phyloP scores from a whole-genome alignment of 2,797 vertebrate species.

The Jordanella pulchra region DNA sequence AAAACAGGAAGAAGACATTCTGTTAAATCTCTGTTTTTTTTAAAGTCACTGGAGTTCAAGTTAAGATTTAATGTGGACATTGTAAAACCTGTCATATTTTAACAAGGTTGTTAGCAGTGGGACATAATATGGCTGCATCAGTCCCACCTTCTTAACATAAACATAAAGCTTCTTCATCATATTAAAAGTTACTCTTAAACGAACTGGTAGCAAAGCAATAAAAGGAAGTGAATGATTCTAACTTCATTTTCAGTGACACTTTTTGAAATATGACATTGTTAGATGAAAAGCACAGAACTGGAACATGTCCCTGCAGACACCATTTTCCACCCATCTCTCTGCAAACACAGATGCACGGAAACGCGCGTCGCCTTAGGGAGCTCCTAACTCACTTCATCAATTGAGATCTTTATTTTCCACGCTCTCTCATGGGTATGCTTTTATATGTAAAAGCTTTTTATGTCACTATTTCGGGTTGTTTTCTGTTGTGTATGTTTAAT shows the following conservation, averaged over 20 bases:
- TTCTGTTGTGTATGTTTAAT: too few relatives aligned
- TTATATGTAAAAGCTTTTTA: slow-evolving; percentile 15
- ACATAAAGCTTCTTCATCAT: neutral
- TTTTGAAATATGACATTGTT: slow-evolving; percentile 45
- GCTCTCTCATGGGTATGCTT: slow-evolving; percentile 15
- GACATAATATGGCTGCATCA: slow-evolving; percentile 19
- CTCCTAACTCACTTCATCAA: slow-evolving; percentile 20
- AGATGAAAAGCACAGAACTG: slow-evolving; percentile 55
- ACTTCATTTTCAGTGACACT: slow-evolving; percentile 32
- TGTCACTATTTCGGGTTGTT: neutral
- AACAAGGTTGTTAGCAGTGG: neutral
- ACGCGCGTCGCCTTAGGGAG: slow-evolving; percentile 3
- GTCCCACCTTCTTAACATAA: neutral
- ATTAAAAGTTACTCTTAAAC: slow-evolving; percentile 13
- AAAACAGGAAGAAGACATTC: neutral
- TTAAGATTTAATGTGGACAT: neutral
- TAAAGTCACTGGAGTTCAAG: neutral
- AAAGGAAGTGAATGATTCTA: slow-evolving; percentile 22
- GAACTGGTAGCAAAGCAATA: slow-evolving; percentile 10
- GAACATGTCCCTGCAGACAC: slow-evolving; percentile 47
- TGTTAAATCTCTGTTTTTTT: neutral
- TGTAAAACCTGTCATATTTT: neutral
- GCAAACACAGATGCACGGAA: slow-evolving; percentile 3
- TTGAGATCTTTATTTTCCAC: slow-evolving; percentile 16
- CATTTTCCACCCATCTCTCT: slow-evolving; percentile 18